Percentiles rank a stretch among this genome's conserved stretches.
phyloP scores from a whole-genome alignment of 2,888 invertebrate genomes.

The Digitonthophagus gazella region DNA sequence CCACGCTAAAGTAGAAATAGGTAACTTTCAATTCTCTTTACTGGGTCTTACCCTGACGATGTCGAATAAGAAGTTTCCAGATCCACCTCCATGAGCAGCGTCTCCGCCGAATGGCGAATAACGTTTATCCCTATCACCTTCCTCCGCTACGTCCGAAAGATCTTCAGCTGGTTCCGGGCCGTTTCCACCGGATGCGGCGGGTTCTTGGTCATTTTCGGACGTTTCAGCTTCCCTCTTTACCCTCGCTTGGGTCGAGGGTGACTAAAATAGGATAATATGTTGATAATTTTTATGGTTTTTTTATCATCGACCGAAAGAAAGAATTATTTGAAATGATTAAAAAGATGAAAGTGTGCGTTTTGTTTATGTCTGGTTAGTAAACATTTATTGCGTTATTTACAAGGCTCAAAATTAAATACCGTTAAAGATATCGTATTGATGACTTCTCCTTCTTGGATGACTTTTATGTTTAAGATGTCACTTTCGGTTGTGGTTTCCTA shows the following conservation, averaged over 20 bases:
- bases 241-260: conserved; percentile 37
- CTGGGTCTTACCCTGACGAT: conserved; percentile 74
- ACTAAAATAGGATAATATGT: conserved; percentile 38
- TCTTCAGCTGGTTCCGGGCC: conserved; percentile 68
- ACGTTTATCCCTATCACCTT: conserved; percentile 81
- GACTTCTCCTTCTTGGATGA: conserved; percentile 22
- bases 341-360: background rate
- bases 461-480: conserved; percentile 23
- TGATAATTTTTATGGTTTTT: background rate
- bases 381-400: conserved; percentile 3
- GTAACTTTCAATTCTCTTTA: background rate
- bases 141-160: conserved; percentile 66
- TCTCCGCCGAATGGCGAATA: conserved; percentile 67
- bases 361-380: background rate
- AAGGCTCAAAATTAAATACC: conserved; percentile 3
- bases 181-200: conserved; percentile 58
- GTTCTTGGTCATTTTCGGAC: conserved; percentile 48
- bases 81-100: conserved; percentile 56
- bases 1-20: background rate
- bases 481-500: conserved; percentile 19
- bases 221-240: conserved; percentile 45
- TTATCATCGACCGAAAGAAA: no score
- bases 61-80: conserved; percentile 86
- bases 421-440: conserved; percentile 23
- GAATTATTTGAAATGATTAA: background rate